phyloP scores from a whole-genome alignment of 2,888 invertebrate genomes.

The Carpatolechia fugitivella region DNA sequence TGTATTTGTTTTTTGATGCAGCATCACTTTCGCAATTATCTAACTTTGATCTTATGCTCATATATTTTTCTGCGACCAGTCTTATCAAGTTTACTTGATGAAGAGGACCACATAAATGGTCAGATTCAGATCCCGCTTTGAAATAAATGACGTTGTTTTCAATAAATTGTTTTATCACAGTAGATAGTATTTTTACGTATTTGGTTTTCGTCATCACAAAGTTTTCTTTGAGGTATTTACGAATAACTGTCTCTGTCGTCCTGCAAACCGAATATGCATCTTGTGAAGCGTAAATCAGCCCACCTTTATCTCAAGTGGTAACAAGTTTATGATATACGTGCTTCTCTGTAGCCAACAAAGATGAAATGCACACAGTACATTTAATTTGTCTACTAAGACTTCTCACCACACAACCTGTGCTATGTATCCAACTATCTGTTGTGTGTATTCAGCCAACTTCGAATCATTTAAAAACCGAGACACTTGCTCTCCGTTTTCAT shows the following conservation, averaged over 20 bases:
- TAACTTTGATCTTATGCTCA: background rate
- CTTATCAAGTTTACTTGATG: constrained; percentile 8
- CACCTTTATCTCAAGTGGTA: constrained; percentile 19
- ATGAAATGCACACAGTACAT: background rate
- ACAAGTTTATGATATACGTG: constrained; percentile 19
- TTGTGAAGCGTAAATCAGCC: constrained; percentile 19
- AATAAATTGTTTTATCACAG: background rate
- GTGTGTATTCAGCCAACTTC: background rate
- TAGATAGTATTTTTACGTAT: background rate
- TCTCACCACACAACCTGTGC: background rate
- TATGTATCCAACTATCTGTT: background rate
- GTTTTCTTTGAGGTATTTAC: background rate
- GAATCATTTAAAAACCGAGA: background rate
- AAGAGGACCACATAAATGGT: background rate
- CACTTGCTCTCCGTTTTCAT: background rate
- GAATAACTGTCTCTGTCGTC: constrained; percentile 15
- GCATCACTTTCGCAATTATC: too few relatives aligned
- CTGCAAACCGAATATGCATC: constrained; percentile 16
- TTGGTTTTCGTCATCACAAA: background rate
- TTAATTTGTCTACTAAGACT: background rate
- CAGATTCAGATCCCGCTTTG: background rate
- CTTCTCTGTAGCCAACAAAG: background rate
- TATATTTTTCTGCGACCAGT: constrained; percentile 8
- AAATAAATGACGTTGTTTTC: background rate
- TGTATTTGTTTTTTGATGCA: too few relatives aligned